Conservation (phyloP, 1,140 invertebrate species). For the Drosophila sechellia region DNA sequence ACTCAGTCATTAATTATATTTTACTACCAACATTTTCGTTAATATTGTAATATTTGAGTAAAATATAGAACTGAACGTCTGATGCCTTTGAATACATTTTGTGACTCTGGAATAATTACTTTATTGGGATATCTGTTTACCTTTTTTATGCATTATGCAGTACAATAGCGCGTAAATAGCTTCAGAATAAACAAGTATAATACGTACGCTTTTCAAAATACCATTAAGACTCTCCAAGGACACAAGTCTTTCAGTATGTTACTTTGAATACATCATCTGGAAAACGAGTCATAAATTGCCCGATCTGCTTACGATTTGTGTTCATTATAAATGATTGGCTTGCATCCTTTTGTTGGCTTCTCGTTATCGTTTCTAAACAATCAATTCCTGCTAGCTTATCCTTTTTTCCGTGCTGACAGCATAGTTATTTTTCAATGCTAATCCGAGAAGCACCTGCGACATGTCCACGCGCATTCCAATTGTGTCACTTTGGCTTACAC, state of each 20-base stretch:
- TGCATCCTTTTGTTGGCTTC: constrained; percentile 5
- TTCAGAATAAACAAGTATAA: not conserved
- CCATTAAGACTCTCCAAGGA: not conserved
- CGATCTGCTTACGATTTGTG: constrained; percentile 5
- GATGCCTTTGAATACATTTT: no score
- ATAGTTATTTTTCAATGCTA: constrained; percentile 51
- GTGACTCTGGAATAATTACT: no score
- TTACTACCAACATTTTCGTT: not conserved
- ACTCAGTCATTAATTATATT: constrained; percentile 22
- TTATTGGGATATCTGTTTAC: no score
- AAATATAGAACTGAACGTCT: no score
- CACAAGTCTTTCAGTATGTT: no score
- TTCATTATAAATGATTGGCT: constrained; percentile 30
- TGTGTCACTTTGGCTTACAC: constrained; percentile 45
- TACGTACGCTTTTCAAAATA: not conserved
- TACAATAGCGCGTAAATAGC: no score
- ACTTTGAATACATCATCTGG: not conserved
- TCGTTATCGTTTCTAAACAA: constrained; percentile 30
- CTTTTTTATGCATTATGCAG: no score
- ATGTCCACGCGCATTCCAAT: constrained; percentile 51
- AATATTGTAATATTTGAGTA: not conserved
- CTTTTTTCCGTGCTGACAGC: constrained; percentile 5
- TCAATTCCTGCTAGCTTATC: constrained; percentile 19
- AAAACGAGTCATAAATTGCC: constrained; percentile 10
- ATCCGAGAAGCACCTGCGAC: constrained; percentile 40